Evolutionary conservation across 2,113 vertebrate genomes (phyloP).

Genomic region (Gobio gobio): DNA sequence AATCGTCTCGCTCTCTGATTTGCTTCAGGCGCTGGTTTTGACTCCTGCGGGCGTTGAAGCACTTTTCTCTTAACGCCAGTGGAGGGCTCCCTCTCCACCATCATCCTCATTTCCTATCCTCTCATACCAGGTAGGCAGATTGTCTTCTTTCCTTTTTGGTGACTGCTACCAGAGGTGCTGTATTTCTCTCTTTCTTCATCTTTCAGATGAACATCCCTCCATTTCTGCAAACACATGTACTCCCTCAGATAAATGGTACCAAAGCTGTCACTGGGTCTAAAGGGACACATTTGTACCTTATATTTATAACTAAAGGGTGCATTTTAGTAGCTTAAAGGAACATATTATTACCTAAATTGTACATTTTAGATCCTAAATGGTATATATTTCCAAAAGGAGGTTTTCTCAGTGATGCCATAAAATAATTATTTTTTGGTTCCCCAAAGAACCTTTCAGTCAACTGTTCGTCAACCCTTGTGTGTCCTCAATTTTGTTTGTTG

Average conservation of each 20-base stretch:
- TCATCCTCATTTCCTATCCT: conserved; percentile 26
- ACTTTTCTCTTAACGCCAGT: conserved; percentile 82
- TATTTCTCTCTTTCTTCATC: neutral
- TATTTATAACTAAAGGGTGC: neutral
- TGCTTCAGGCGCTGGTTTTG: conserved; percentile 94
- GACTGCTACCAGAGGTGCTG: neutral
- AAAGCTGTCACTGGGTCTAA: neutral
- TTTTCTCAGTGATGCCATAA: too few relatives aligned
- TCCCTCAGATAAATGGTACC: neutral
- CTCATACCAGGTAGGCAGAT: conserved; percentile 31
- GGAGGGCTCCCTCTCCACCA: conserved; percentile 23
- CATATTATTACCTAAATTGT: neutral
- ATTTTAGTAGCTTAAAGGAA: too few relatives aligned
- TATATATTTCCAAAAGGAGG: neutral
- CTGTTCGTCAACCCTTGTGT: too few relatives aligned
- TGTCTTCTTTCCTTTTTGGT: neutral
- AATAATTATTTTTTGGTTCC: too few relatives aligned
- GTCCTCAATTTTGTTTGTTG: too few relatives aligned
- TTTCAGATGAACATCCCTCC: neutral
- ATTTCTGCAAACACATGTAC: neutral
- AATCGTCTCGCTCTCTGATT: conserved; percentile 94
- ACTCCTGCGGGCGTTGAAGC: conserved; percentile 95
- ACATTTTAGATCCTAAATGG: neutral
- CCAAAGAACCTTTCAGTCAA: too few relatives aligned
- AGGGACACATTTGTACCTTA: neutral